Base-by-base conservation (phyloP, 92 coral and sea anemone species). In the Nematostella vectensis region DNA sequence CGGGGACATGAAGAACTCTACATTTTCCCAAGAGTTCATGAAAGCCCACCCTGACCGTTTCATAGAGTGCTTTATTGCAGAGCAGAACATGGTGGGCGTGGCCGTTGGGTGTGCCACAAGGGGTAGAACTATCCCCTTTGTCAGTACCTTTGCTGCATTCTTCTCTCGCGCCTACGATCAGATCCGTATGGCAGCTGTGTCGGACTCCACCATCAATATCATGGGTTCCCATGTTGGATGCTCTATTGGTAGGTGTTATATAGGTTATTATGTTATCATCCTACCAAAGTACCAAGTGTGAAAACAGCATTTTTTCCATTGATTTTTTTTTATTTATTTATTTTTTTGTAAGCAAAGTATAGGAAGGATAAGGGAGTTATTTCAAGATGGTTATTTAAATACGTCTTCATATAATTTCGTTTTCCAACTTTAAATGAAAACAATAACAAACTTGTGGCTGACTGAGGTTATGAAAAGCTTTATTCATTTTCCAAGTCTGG, bases 181-280 rank as follows among this genome's bases (percentile, higher is more conserved):
- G 62, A 69, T 91, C 29, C 76, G 98, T 48, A 91, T 91, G 96
- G 98, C 80, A 3, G 95, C 85, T 0, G 72, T 91, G 29, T 91
- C 98, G 1, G 85, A 75, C 51, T 82, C 98, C 16, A 26, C 79
- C 57, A 89, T 80, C 16, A 91, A 91, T 72, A 84, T 91, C 58
- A 84, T 94, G 77, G 98, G 98, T 10, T 91, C 98, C 0, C 98
- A 91, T 70, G 80, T 75, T 56, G 98, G 98, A 11, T 77, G 87
- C 23, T 91, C 98, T 9, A 91, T 91, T 57, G 98, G 98, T 91
- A 57, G 70, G 97, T 58, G n/a, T n/a, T n/a, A n/a, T n/a, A n/a
- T n/a, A n/a, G n/a, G n/a, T n/a, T n/a, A n/a, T n/a, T n/a, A n/a
- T n/a, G n/a, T n/a, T n/a, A n/a, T n/a, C n/a, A n/a, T n/a, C 54